Percentiles rank a stretch among this genome's conserved stretches.
Evolutionary conservation across 2,888 invertebrate species (phyloP).

Genomic region (Gibbula magus): DNA sequence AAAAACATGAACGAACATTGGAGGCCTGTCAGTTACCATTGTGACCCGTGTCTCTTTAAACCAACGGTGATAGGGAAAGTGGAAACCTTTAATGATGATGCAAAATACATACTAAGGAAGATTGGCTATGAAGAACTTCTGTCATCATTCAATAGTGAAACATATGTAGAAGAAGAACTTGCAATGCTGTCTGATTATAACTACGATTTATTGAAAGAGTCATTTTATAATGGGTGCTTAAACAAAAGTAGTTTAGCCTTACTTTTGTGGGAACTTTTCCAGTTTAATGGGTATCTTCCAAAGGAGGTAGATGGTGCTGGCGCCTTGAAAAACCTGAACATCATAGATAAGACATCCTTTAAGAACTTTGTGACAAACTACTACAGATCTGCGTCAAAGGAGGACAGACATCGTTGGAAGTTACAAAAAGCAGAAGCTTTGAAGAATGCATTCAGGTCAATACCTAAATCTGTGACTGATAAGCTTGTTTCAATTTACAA

Average conservation of each 20-base stretch:
- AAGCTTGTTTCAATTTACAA: constrained; percentile 24
- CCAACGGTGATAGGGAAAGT: constrained; percentile 40
- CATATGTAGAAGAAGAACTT: not conserved
- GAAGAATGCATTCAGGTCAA: constrained; percentile 14
- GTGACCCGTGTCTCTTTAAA: constrained; percentile 37
- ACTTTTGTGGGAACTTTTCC: not conserved
- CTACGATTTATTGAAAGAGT: not conserved
- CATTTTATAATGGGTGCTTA: not conserved
- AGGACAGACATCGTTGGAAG: constrained; percentile 11
- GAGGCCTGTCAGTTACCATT: constrained; percentile 33
- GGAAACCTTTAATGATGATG: constrained; percentile 37
- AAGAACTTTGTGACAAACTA: not conserved
- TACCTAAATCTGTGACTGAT: constrained; percentile 8
- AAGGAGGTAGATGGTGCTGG: not conserved
- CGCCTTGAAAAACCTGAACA: not conserved
- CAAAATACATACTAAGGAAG: constrained; percentile 14
- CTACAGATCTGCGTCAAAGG: not conserved
- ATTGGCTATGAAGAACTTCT: not conserved
- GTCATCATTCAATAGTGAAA: not conserved
- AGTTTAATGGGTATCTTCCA: not conserved
- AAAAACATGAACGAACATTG: constrained; percentile 37
- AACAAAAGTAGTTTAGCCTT: not conserved
- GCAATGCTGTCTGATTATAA: not conserved
- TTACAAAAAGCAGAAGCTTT: constrained; percentile 25
- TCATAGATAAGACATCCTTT: not conserved